Evolutionary conservation across 1,140 invertebrate species (phyloP).

Genomic region (Choristoneura fumiferana): DNA sequence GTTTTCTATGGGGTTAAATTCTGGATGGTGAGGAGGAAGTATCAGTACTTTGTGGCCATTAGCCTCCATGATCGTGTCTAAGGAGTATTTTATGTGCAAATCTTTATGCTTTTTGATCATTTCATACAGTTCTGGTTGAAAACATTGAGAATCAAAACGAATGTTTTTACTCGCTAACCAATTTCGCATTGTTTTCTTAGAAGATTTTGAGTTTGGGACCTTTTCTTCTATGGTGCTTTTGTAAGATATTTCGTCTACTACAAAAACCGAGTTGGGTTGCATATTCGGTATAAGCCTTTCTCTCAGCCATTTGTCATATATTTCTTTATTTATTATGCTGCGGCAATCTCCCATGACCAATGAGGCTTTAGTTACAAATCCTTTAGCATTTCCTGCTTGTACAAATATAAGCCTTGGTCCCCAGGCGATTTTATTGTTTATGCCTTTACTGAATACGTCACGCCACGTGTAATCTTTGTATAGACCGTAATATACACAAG

Average conservation of each 20-base stretch:
- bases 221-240: background rate
- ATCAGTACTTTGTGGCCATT: background rate
- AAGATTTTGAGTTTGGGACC: background rate
- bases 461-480: background rate
- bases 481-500: background rate
- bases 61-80: background rate
- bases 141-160: background rate
- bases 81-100: background rate
- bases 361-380: background rate
- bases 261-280: too few relatives aligned
- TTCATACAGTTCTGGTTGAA: conserved; percentile 1
- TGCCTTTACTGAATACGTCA: background rate
- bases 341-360: background rate
- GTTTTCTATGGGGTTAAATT: conserved; percentile 1
- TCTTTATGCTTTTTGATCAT: background rate
- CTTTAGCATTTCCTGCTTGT: background rate
- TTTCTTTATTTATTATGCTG: background rate
- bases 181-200: background rate
- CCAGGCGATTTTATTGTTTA: background rate
- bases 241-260: too few relatives aligned
- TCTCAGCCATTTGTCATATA: background rate
- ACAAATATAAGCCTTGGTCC: background rate
- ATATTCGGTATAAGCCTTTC: background rate
- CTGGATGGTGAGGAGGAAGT: background rate
- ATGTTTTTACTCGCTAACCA: background rate